phyloP scores from a whole-genome alignment of 1,140 invertebrate genomes.

The Papilio dardanus region DNA sequence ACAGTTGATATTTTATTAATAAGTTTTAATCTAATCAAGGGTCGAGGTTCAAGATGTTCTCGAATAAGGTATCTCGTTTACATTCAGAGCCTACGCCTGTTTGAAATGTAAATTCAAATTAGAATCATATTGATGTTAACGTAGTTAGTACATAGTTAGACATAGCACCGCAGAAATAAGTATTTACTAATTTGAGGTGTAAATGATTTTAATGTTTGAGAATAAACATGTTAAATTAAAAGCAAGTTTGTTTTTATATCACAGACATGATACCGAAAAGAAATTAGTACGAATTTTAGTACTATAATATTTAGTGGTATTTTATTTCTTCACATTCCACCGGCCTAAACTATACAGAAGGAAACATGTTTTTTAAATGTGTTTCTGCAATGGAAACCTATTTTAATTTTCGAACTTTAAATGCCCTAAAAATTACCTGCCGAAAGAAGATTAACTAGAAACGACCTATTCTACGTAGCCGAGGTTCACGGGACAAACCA shows the following conservation, averaged over 20 bases:
- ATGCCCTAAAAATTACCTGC: background rate
- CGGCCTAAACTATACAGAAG: too few relatives aligned
- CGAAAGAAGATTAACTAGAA: slow-evolving; percentile 1
- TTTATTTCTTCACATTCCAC: too few relatives aligned
- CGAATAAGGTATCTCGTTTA: slow-evolving; percentile 10
- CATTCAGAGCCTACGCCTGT: slow-evolving; percentile 7
- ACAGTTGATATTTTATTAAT: background rate
- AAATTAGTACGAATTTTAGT: too few relatives aligned
- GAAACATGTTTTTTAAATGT: too few relatives aligned
- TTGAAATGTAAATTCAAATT: slow-evolving; percentile 15
- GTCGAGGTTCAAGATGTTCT: slow-evolving; percentile 9
- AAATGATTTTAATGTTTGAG: background rate
- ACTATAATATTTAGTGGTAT: too few relatives aligned
- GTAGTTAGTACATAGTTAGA: background rate
- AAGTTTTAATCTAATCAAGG: slow-evolving; percentile 20
- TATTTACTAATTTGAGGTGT: background rate
- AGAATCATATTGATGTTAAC: background rate
- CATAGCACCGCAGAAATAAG: background rate
- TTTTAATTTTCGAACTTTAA: background rate
- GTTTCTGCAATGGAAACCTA: background rate
- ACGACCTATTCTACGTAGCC: background rate
- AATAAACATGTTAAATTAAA: too few relatives aligned
- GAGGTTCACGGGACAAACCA: background rate
- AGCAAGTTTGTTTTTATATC: too few relatives aligned
- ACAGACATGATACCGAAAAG: too few relatives aligned